phyloP scores from a whole-genome alignment of 2,113 vertebrate genomes.

The Engystomops pustulosus region DNA sequence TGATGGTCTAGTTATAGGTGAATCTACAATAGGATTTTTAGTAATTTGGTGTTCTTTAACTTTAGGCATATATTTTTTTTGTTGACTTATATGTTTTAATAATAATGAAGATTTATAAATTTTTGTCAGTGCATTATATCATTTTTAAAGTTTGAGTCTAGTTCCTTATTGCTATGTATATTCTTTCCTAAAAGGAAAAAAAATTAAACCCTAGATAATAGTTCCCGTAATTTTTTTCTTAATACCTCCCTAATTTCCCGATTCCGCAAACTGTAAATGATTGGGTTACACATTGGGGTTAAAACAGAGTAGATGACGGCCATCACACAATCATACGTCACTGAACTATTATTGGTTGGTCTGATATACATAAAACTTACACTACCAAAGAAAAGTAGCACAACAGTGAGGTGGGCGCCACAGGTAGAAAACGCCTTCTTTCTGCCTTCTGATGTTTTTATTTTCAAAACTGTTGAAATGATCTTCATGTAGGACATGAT shows the following conservation, averaged over 20 bases:
- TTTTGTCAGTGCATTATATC: too few species aligned
- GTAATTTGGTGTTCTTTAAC: too few species aligned
- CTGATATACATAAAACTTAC: slow-evolving; percentile 59
- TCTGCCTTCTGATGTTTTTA: slow-evolving; percentile 58
- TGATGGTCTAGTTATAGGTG: too few species aligned
- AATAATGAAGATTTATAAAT: too few species aligned
- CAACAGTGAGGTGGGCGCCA: slow-evolving; percentile 62
- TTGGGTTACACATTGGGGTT: slow-evolving; percentile 63
- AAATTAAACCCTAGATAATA: neutral
- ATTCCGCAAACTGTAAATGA: slow-evolving; percentile 61
- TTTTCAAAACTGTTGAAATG: slow-evolving; percentile 60
- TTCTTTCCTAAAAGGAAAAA: too few species aligned
- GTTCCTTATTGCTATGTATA: too few species aligned
- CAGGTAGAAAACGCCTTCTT: slow-evolving; percentile 65
- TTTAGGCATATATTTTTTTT: too few species aligned
- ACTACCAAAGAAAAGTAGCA: slow-evolving; percentile 64
- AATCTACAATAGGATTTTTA: too few species aligned
- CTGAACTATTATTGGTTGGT: neutral
- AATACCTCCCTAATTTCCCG: slow-evolving; percentile 40
- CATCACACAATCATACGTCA: slow-evolving; percentile 33
- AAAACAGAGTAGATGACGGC: slow-evolving; percentile 61
- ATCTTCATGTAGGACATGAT: slow-evolving; percentile 64
- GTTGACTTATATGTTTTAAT: too few species aligned
- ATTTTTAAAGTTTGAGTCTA: too few species aligned
- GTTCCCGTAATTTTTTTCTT: neutral